Evolutionary conservation across 2,113 vertebrate species (phyloP), one percentile per base, ranked within the genome.

Genomic region (Andinoacara biseriatus): DNA sequence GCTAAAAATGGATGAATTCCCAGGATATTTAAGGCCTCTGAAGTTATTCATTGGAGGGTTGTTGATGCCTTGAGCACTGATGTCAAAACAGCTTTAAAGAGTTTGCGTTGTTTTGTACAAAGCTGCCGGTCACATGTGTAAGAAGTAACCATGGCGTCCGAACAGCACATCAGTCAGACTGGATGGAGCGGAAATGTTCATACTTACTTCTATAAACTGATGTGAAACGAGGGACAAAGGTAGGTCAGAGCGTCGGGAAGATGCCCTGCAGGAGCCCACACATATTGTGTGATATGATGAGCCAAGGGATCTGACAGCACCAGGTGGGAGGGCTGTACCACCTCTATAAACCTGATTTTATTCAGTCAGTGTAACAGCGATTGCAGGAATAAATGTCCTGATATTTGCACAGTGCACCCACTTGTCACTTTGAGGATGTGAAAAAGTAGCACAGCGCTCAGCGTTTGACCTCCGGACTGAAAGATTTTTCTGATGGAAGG

Each of bases 401-500:
- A 89, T 91, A 87, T 91, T 91, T 90, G 79, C 82, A 81, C 84
- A 74, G 60, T 3, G 62, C 40, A 5, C 2, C 58, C 46, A 56
- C 63, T 74, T 56, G 43, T 88, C 82, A 75, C 78, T 81, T 40
- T 38, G 38, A 76, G 83, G 86, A 86, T 58, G 49, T 59, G 62
- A 4, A 78, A 80, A 78, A 84, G 83, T 85, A 74, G 65, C 46
- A 29, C 4, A 3, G 46, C 18, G 4, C 46, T 52, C 67, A 54
- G 67, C 18, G 18, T 84, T 78, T 87, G 84, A 89, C 78, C 86
- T 63, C 35, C 2, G 74, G 74, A 57, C 60, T 85, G 79, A 77
- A 72, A 80, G 65, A 74, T 74, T 58, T 62, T 63, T 72, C 81
- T 89, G 88, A 89, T 84, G 83, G 85, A 77, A 91, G 86, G 80